Conservation (phyloP, 2,888 invertebrate species). For the Pandemis cinnamomeana region DNA sequence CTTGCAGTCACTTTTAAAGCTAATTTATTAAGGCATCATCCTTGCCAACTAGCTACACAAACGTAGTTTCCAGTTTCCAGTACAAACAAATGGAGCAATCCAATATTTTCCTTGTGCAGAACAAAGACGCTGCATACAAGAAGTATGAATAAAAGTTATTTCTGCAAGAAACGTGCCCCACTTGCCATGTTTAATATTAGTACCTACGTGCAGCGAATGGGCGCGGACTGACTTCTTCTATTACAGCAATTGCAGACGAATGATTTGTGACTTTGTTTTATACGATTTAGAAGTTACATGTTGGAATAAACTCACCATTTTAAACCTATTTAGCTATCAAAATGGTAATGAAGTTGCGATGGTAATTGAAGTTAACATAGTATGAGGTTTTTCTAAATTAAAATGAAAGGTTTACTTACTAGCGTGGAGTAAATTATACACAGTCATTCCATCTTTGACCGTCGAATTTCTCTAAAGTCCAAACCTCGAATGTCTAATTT, state of each 20-base stretch:
- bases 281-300: background rate
- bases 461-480: too few species aligned
- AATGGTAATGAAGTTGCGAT: too few species aligned
- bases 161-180: slow-evolving; percentile 10
- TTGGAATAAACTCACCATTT: too few species aligned
- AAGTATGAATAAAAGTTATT: slow-evolving; percentile 17
- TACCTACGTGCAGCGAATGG: slow-evolving; percentile 18
- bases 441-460: too few species aligned
- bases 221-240: background rate
- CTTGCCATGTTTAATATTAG: slow-evolving; percentile 20
- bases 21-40: background rate
- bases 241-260: slow-evolving; percentile 11
- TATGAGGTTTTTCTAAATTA: too few species aligned
- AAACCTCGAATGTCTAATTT: too few species aligned
- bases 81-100: slow-evolving; percentile 8
- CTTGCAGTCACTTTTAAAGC: background rate
- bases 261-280: background rate
- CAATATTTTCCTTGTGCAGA: slow-evolving; percentile 10
- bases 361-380: too few species aligned
- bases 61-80: background rate
- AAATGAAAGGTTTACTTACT: too few species aligned
- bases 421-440: too few species aligned
- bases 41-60: background rate
- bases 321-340: too few species aligned
- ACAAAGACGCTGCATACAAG: slow-evolving; percentile 11